These are phyloP conservation scores for Asbolus verrucosus DNA, from an alignment of 1,140 invertebrate genomes.

Conservation along the genomic window DNA sequence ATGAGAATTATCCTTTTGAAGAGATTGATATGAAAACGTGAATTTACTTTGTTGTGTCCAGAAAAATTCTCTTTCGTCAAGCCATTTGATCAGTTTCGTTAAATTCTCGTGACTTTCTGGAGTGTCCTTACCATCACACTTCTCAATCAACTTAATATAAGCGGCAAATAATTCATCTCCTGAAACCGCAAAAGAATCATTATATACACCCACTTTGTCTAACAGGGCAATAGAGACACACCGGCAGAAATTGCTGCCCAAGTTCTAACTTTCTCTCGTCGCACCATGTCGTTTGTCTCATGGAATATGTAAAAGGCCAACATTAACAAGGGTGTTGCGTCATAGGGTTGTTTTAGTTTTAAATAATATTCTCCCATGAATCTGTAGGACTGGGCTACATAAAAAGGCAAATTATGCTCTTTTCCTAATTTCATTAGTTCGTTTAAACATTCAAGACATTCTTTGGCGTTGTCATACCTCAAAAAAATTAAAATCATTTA, in stretches of 20 bases:
- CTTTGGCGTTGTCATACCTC: constrained; percentile 51
- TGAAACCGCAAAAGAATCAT: not conserved
- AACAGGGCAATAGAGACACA: constrained; percentile 42
- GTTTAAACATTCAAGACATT: constrained; percentile 55
- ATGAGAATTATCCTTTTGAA: constrained; percentile 3
- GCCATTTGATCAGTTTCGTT: constrained; percentile 1
- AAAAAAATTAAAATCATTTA: constrained; percentile 16
- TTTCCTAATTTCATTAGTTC: constrained; percentile 55
- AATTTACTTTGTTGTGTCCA: constrained; percentile 12
- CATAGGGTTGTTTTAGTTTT: constrained; percentile 53
- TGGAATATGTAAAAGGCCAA: constrained; percentile 59
- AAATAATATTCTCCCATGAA: constrained; percentile 62
- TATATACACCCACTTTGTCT: too few species aligned
- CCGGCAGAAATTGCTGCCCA: constrained; percentile 60
- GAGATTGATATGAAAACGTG: not conserved
- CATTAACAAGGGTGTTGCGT: constrained; percentile 58
- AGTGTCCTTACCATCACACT: not conserved
- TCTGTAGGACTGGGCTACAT: constrained; percentile 58
- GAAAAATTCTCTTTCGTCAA: constrained; percentile 22
- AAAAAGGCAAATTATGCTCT: constrained; percentile 55
- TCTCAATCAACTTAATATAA: constrained; percentile 6
- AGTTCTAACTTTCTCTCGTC: constrained; percentile 59
- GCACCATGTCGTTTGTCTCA: constrained; percentile 49
- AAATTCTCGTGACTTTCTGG: constrained; percentile 8
- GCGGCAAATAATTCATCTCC: constrained; percentile 15